Evolutionary conservation across 2,113 vertebrate genomes (phyloP), one percentile per base, ranked within the genome.

Genomic region (Clinocottus analis): DNA sequence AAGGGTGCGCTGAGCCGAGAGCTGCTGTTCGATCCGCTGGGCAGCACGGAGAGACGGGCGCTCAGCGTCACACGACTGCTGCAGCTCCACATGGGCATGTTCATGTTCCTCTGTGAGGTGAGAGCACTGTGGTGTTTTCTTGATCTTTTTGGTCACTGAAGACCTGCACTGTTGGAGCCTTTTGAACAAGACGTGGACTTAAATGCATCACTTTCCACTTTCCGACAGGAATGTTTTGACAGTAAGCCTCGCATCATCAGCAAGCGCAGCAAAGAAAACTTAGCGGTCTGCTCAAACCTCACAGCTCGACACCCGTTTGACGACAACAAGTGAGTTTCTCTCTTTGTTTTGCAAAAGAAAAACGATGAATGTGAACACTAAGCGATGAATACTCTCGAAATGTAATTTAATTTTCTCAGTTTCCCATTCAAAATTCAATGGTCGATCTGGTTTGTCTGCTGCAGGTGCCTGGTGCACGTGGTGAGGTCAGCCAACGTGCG

Each of bases 61-160:
- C 96, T 98, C 85, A 99, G 97, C 75, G 97, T 99, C 90, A 96
- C 97, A 66, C 95, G 97, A 71, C 96, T 99, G 77, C 96, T 99
- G 86, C 98, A 98, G 93, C 97, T 99, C 85, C 97, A 99, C 89
- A 98, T 98, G 94, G 98, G 98, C 94, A 98, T 98, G 95, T 99
- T 99, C 92, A 99, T 97, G 91, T 99, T 99, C 94, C 97, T 99
- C 93, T 99, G 98, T 91, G 98, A 99, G 97, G 98, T 99, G 94
- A 82, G 90, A 14, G 6, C 12, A 2, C 7, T 37, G 21, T 21
- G 47, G 5, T 7, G 10, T 19, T 5, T 49, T 45, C 10, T 61
- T 21, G 16, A 33, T n/a, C 0, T 8, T 37, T 25, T 45, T 51
- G 3, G 3, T 33, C 13, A 16, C 9, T 23, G 16, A 9, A 0